Conservation (phyloP, 2,888 invertebrate genomes). For the Molorchus minor region DNA sequence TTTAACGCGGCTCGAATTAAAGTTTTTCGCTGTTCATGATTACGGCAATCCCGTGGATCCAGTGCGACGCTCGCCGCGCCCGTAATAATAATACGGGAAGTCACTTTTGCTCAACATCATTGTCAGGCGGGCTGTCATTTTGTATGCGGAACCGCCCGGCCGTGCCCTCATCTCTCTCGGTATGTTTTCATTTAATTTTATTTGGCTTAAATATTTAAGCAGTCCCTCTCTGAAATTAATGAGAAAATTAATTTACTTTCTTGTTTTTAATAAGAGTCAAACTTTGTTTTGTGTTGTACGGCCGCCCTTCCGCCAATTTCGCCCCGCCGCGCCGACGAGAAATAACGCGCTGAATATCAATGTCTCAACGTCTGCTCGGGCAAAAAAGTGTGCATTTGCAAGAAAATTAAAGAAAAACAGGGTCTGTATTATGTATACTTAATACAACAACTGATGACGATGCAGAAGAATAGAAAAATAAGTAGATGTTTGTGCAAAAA, state of each 20-base stretch:
- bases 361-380: too few relatives aligned
- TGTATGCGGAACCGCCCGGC: slow-evolving; percentile 32
- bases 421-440: too few relatives aligned
- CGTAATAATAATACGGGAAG: slow-evolving; percentile 23
- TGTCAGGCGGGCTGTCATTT: slow-evolving; percentile 37
- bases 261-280: slow-evolving; percentile 44
- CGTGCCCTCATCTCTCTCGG: slow-evolving; percentile 24
- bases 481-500: too few relatives aligned
- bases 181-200: slow-evolving; percentile 53
- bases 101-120: slow-evolving; percentile 30
- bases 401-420: too few relatives aligned
- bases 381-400: too few relatives aligned
- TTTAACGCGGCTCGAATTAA: too few relatives aligned
- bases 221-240: slow-evolving; percentile 49
- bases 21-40: slow-evolving; percentile 10
- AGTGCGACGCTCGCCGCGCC: slow-evolving; percentile 3
- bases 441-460: too few relatives aligned
- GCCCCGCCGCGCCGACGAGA: too few relatives aligned
- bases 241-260: slow-evolving; percentile 53
- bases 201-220: slow-evolving; percentile 53
- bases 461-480: too few relatives aligned
- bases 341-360: too few relatives aligned
- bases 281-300: slow-evolving; percentile 35
- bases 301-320: background rate
- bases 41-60: slow-evolving; percentile 19